Evolutionary conservation across 2,888 invertebrate species (phyloP), one percentile per base, ranked within the genome.

Genomic region (Eumacrocentrus americanus): DNA sequence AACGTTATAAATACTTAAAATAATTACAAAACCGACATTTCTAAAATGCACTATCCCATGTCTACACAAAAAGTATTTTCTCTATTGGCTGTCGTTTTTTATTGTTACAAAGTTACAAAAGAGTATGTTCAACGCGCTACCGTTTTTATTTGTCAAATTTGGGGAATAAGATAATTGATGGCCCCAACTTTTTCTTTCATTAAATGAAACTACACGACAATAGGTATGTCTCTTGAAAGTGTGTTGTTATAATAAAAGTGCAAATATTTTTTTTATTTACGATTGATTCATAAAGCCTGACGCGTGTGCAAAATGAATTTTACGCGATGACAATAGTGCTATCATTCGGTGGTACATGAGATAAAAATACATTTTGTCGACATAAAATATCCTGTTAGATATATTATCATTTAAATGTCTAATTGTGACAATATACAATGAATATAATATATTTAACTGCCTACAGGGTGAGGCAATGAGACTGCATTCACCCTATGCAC

Each of bases 401-500:
- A n/a, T n/a, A 47, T 23, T 47, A 47, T 25, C 25, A 22, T 47
- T 47, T 20, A 23, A 23, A 6, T 23, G 25, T 64, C 55, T 58
- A 62, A 62, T 38, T 20, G 38, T 58, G 63, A 64, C 63, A 59
- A 65, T 67, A 63, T 65, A 62, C 63, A 66, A 66, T 72, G 61
- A 67, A 68, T 68, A 68, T 65, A 65, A 60, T 66, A 65, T 70
- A 68, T 64, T 71, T 62, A 69, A 67, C 63, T 69, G 67, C 62
- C 61, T 67, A 67, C 61, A 69, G 69, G 69, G 66, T 70, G 72
- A 74, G 64, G 65, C 70, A 69, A 65, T 60, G 53, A 59, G 53
- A 67, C 63, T 60, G 62, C 38, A 48, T 25, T 47, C 61, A 48
- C 60, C 61, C 59, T 38, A 61, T 59, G 54, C 58, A 11, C 55